Conservation (phyloP, 2,113 vertebrate genomes). For the Vulpes vulpes region DNA sequence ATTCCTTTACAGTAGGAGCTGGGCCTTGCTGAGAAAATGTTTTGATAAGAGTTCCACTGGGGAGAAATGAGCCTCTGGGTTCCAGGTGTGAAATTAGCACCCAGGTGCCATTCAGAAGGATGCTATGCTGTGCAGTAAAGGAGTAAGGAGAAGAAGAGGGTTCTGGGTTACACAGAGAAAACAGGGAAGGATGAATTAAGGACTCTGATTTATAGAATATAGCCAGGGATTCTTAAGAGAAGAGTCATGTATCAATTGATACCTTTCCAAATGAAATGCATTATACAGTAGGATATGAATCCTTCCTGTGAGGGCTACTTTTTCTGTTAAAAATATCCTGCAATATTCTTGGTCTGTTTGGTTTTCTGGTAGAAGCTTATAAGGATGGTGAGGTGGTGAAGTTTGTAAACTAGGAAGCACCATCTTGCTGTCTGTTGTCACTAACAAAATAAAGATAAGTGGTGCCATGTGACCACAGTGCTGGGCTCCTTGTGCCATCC, state of each 20-base stretch:
- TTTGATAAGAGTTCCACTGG: neutral
- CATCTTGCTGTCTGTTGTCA: neutral
- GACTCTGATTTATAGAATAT: neutral
- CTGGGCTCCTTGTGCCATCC: neutral
- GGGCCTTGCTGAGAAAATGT: slow-evolving; percentile 34
- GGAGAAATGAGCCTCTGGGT: neutral
- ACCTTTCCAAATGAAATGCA: neutral
- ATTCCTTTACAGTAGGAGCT: neutral
- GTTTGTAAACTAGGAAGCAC: neutral
- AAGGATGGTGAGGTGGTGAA: neutral
- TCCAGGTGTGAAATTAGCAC: neutral
- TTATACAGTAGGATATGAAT: neutral
- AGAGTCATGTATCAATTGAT: neutral
- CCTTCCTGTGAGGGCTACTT: neutral
- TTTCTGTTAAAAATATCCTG: neutral
- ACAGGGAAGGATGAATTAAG: neutral
- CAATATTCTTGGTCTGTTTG: neutral
- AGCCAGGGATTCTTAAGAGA: neutral
- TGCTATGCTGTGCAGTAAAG: neutral
- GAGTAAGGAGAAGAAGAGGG: neutral
- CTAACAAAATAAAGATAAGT: neutral
- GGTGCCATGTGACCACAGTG: neutral
- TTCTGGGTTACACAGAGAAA: neutral
- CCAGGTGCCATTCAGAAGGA: neutral
- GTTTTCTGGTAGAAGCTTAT: neutral